phyloP scores from a whole-genome alignment of 2,888 invertebrate species.

The Phytoseiulus persimilis region DNA sequence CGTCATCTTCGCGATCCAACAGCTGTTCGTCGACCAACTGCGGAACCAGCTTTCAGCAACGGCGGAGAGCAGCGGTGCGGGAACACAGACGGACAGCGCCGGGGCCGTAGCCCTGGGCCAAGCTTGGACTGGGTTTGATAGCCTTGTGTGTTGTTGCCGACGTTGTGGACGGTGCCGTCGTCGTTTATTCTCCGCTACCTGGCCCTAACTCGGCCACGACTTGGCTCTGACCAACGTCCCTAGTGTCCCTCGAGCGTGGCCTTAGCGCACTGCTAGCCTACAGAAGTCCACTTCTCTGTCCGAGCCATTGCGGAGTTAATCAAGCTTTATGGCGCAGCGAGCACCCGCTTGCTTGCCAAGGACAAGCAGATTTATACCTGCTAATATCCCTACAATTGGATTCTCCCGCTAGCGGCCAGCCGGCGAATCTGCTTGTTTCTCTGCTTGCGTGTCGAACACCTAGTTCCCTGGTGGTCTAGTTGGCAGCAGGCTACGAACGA shows the following conservation, averaged over 20 bases:
- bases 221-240: background rate
- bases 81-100: background rate
- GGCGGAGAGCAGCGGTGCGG: background rate
- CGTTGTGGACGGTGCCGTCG: background rate
- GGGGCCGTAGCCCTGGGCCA: background rate
- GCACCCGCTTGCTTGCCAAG: background rate
- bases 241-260: background rate
- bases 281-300: background rate
- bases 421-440: background rate
- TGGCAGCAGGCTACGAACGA: background rate
- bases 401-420: background rate
- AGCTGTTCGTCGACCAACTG: background rate
- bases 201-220: background rate
- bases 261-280: background rate
- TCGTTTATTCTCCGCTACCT: conserved; percentile 5
- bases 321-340: conserved; percentile 26
- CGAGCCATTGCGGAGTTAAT: conserved; percentile 17
- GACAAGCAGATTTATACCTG: conserved; percentile 38
- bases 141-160: background rate
- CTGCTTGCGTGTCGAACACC: background rate
- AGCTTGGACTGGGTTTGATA: background rate
- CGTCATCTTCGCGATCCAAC: background rate
- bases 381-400: conserved; percentile 37
- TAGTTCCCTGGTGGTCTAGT: background rate
- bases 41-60: background rate